phyloP scores from a whole-genome alignment of 2,888 invertebrate species.

The Orchesella flavescens region DNA sequence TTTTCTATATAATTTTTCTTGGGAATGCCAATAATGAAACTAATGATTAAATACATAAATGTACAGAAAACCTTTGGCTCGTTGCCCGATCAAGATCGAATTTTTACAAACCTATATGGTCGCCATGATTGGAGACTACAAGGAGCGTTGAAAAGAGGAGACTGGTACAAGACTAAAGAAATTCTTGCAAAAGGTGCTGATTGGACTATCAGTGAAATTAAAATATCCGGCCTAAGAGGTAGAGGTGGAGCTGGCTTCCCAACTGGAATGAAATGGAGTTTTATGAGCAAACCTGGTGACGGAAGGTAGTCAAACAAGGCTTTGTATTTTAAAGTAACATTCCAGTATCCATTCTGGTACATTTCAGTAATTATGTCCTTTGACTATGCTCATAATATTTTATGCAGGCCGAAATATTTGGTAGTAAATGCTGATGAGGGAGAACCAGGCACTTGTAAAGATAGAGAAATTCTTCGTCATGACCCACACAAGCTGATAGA shows the following conservation, averaged over 20 bases:
- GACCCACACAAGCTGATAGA: constrained; percentile 91
- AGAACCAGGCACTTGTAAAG: constrained; percentile 99
- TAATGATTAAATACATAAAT: constrained; percentile 29
- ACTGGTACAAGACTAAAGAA: constrained; percentile 99
- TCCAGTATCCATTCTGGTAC: too few relatives aligned
- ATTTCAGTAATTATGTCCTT: too few relatives aligned
- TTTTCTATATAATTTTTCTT: background rate
- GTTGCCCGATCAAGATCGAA: constrained; percentile 91
- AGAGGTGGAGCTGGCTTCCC: constrained; percentile 99
- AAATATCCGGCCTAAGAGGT: constrained; percentile 94
- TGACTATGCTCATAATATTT: too few relatives aligned
- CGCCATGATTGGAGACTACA: constrained; percentile 97
- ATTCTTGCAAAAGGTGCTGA: constrained; percentile 94
- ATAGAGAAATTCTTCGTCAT: constrained; percentile 98
- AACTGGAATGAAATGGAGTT: constrained; percentile 99
- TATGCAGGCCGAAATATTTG: constrained; percentile 90
- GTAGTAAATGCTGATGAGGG: constrained; percentile 99
- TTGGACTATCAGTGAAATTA: constrained; percentile 98
- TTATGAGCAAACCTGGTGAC: constrained; percentile 98
- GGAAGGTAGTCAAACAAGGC: constrained; percentile 76
- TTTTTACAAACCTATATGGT: constrained; percentile 98
- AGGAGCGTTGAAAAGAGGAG: constrained; percentile 92
- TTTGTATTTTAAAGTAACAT: too few relatives aligned
- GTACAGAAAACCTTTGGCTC: constrained; percentile 84
- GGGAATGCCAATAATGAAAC: background rate